Base-by-base conservation (phyloP, 2,797 vertebrate genomes). In the Neosilurus mollespiculum region DNA sequence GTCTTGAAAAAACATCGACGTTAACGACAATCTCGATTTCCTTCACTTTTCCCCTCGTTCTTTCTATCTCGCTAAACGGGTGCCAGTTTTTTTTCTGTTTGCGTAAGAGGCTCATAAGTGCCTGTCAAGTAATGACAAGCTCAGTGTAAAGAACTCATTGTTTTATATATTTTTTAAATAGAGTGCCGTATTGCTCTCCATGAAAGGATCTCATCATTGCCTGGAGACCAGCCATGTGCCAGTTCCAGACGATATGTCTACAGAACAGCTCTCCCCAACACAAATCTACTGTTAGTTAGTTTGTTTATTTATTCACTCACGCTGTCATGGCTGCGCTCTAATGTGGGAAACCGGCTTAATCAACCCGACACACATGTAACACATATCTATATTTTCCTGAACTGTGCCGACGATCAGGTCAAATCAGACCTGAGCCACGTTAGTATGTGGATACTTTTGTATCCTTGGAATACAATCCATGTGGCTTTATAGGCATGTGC, bases 61-160 rank as follows among this genome's bases (percentile, higher is more conserved):
- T 34, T 37, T 59, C 59, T 22, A 4, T 54, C 49, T 30, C 7
- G 5, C 67, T 78, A 30, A 77, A 69, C 20, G 53, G 18, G 30
- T 83, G 84, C 71, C 81, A 85, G 34, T 75, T 54, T 79, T 76
- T 77, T 78, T 79, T 66, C 56, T 84, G 67, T 80, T 77, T 83
- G 78, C 62, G 78, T 54, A 73, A 86, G 81, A 59, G 26, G 34
- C 69, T 85, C 76, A 67, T 82, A 81, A 87, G 78, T 73, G 82
- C 51, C 84, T 87, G 90, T 87, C 86, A 89, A 78, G 43, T 56
- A 82, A 71, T 87, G 89, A 88, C 86, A 88, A 77, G 54, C 83
- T 71, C 53, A 76, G 67, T 84, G 87, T 82, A 87, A 85, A 83
- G 83, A 88, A 87, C 75, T 82, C 83, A 87, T 88, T 89, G 86